phyloP scores from a whole-genome alignment of 2,797 vertebrate genomes.

The Scarus forsteni region DNA sequence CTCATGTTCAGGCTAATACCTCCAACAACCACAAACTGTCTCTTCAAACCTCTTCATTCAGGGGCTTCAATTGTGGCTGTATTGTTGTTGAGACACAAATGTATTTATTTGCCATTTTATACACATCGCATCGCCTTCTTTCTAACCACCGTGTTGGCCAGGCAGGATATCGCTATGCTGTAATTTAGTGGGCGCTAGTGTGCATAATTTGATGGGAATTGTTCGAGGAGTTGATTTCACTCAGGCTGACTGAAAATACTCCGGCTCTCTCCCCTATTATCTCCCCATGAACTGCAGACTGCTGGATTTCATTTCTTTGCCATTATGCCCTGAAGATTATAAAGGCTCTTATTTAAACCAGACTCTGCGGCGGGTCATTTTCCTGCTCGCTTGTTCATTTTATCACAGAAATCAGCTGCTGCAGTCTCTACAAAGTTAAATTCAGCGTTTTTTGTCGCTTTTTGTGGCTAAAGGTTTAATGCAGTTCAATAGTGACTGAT shows the following conservation, averaged over 20 bases:
- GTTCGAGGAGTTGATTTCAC: background rate
- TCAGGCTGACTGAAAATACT: conserved; percentile 1
- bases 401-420: conserved; percentile 32
- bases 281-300: background rate
- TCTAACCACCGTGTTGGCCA: background rate
- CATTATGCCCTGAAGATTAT: conserved; percentile 15
- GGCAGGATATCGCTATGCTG: too few relatives aligned
- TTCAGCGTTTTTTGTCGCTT: background rate
- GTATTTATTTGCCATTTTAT: background rate
- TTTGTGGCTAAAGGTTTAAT: conserved; percentile 6
- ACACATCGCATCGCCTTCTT: background rate
- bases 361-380: background rate
- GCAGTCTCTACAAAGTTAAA: conserved; percentile 12
- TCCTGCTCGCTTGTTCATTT: background rate
- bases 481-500: conserved; percentile 10
- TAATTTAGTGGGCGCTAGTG: background rate
- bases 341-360: conserved; percentile 17
- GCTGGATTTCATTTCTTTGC: background rate
- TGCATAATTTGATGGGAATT: background rate
- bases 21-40: too few relatives aligned
- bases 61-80: too few relatives aligned
- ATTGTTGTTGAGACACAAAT: too few relatives aligned
- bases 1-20: too few relatives aligned
- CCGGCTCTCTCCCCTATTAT: background rate
- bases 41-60: too few relatives aligned